These are phyloP conservation scores for Macrostomum lignano DNA, from an alignment of 1,140 invertebrate genomes.

Conservation along the genomic window DNA sequence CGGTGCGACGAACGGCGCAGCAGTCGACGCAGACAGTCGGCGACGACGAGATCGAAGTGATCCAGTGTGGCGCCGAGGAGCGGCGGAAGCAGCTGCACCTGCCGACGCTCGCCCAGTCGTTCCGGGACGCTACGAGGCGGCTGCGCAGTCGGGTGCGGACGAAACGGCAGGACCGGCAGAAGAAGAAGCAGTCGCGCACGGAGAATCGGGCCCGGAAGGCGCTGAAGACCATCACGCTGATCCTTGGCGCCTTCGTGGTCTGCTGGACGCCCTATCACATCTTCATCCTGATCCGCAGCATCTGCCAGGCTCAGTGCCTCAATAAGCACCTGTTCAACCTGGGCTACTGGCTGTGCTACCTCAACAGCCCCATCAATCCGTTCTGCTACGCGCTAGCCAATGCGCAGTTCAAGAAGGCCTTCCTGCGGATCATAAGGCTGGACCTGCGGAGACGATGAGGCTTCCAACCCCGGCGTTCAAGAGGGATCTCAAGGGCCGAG, in stretches of 20 bases:
- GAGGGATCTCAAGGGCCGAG: too few relatives aligned
- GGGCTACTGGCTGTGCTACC: constrained; percentile 84
- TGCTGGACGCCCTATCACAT: constrained; percentile 95
- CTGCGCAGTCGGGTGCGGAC: too few relatives aligned
- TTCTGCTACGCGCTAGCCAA: constrained; percentile 80
- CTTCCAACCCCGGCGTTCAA: too few relatives aligned
- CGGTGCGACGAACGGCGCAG: too few relatives aligned
- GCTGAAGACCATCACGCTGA: constrained; percentile 72
- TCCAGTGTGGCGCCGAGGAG: too few relatives aligned
- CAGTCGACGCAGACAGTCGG: too few relatives aligned
- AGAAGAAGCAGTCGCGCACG: too few relatives aligned
- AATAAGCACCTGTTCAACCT: constrained; percentile 5
- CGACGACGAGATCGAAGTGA: too few relatives aligned
- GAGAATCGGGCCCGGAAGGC: constrained; percentile 80
- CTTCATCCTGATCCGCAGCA: constrained; percentile 18
- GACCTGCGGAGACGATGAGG: constrained; percentile 3
- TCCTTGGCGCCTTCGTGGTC: constrained; percentile 69
- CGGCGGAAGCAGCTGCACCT: too few relatives aligned
- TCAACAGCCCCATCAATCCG: constrained; percentile 88
- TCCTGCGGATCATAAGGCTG: constrained; percentile 1
- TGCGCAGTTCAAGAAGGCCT: constrained; percentile 5
- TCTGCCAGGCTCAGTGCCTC: constrained; percentile 10
- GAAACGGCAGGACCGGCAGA: too few relatives aligned
- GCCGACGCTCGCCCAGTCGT: too few relatives aligned
- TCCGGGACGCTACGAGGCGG: too few relatives aligned